phyloP scores from a whole-genome alignment of 2,888 invertebrate genomes.

The Antheraea yamamai region DNA sequence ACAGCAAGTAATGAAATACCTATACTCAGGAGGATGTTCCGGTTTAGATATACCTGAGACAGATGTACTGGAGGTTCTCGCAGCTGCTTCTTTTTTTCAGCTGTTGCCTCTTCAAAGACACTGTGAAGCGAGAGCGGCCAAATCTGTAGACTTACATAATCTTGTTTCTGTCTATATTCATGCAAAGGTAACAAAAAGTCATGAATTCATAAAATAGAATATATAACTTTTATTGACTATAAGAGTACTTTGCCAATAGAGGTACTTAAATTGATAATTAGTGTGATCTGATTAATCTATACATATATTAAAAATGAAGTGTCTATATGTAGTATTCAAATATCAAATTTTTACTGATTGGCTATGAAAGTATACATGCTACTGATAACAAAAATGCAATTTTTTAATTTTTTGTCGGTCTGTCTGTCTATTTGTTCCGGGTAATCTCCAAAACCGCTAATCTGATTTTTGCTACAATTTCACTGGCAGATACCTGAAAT shows the following conservation, averaged over 20 bases:
- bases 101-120: conserved; percentile 91
- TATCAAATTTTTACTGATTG: no score
- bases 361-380: no score
- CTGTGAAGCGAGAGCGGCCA: conserved; percentile 92
- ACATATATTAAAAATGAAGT: no score
- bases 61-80: conserved; percentile 93
- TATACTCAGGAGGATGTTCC: conserved; percentile 94
- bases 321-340: no score
- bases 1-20: conserved; percentile 95
- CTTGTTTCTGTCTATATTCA: conserved; percentile 96
- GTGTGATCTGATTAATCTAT: no score
- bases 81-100: conserved; percentile 96
- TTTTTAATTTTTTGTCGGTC: no score
- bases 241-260: not conserved
- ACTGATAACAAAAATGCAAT: no score
- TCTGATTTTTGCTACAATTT: no score
- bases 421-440: no score
- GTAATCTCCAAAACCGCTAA: no score
- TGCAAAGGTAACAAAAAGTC: conserved; percentile 85
- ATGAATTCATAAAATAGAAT: not conserved
- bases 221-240: not conserved
- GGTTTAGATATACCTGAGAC: conserved; percentile 88
- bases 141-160: conserved; percentile 92
- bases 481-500: no score
- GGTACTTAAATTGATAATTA: no score